Base-by-base conservation (phyloP, 2,888 invertebrate genomes). In the Tenthredo mesomela region DNA sequence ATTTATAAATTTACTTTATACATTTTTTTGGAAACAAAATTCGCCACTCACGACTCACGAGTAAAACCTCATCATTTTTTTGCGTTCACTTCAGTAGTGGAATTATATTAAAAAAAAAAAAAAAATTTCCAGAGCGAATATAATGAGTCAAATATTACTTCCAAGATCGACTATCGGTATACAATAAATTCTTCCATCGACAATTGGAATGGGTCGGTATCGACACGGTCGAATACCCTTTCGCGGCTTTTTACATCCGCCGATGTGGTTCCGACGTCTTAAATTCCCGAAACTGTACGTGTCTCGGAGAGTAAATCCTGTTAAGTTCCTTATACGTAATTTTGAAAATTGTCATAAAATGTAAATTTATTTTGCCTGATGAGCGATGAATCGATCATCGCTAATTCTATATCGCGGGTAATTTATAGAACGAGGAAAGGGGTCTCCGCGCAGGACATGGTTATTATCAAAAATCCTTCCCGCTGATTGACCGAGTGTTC, bases 401-500 rank as follows among this genome's bases (percentile, higher is more conserved):
- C 10, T 25, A 21, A 21, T 25, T 61, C 25, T 61, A 25, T 25
- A 25, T 25, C 25, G 25, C 61, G 10, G 10, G 25, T 61, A 61
- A 61, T 61, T 25, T 25, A 18, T 25, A 18, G 67, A 33, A 33
- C 6, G 33, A 33, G 67, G 67, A 67, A 67, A 67, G 67, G 29
- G 67, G 33, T 33, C 61, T 1, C 0, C 21, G 12, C 21, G 12
- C 61, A 3, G 67, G 67, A 29, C 33, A 89, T 89, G 89, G 87
- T 89, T 88, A 91, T 91, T 88, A 89, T 89, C 89, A 90, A 86
- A 87, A 87, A 65, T 65, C 50, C 77, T 84, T 82, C 82, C 29
- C 71, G 82, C 78, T 86, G 86, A 86, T 87, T 92, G 92, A 92
- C 89, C 88, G 90, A 91, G 90, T 89, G 90, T 88, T 88, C 88